Evolutionary conservation across 1,140 invertebrate genomes (phyloP), one percentile per base, ranked within the genome.

Genomic region (Brachionus asplanchnoidis): DNA sequence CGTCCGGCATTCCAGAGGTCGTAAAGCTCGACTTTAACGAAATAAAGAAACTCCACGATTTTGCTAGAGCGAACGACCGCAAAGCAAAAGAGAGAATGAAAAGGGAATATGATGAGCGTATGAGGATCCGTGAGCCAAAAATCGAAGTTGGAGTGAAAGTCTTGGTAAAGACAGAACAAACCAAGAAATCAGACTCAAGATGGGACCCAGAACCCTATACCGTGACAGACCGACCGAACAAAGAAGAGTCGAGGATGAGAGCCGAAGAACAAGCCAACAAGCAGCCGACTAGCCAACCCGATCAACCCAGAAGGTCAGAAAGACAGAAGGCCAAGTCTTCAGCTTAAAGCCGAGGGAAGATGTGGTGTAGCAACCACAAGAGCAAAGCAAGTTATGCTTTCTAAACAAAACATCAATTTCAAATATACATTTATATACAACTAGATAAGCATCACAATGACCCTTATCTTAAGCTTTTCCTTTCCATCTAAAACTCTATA

Each of bases 301-400:
- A 73, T 8, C 8, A 26, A 40, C 68, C 68, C 28, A 36, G 28
- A 36, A 70, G 36, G 36, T 73, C 68, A 73, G 36, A 73, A 42
- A 73, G 68, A 73, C 68, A 44, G 28, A 42, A 36, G 36, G 36
- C 32, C 28, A 73, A 20, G 36, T 20, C 17, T 42, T 73, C 28
- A 73, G 28, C 65, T 32, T 36, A 73, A 73, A 73, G 68, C 36
- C n/a, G 68, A 36, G 12, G 68, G 28, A 40, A 73, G 36, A 73
- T 73, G 68, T 73, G 68, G 68, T 73, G 36, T 73, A 40, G 68
- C 68, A 73, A 42, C 36, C 68, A 73, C 68, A 73, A 73, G 65
- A 26, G 65, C 65, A 68, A 68, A 68, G 11, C 28, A 32, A 68
- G 65, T 26, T 68, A 32, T 12, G 65, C 28, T 68, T 68, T 68